These are phyloP conservation scores for Taurulus bubalis DNA, from an alignment of 2,113 vertebrate species.

Conservation along the genomic window DNA sequence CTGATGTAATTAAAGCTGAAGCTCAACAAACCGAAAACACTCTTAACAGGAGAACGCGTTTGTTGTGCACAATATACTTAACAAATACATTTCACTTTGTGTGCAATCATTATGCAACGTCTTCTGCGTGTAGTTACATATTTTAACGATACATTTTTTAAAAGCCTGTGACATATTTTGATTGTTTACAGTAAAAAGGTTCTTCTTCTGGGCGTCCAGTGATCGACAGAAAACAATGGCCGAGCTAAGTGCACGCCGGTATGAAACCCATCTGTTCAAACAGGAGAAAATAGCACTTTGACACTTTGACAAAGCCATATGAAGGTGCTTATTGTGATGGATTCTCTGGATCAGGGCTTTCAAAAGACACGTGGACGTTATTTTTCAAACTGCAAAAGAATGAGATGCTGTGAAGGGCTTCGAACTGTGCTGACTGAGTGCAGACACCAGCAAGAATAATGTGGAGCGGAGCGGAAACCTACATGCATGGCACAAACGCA, in stretches of 20 bases:
- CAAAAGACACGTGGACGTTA: background rate
- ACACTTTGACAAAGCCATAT: conserved; percentile 38
- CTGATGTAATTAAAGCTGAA: background rate
- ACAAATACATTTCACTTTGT: background rate
- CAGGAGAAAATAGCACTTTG: background rate
- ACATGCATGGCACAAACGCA: conserved; percentile 36
- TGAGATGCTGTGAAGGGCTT: conserved; percentile 3
- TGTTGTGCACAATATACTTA: background rate
- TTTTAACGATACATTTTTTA: background rate
- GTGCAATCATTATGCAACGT: background rate
- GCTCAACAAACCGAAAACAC: background rate
- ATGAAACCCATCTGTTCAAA: conserved; percentile 11
- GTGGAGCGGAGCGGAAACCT: conserved; percentile 24
- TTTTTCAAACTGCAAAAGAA: conserved; percentile 8
- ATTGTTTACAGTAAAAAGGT: background rate
- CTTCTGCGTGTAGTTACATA: background rate
- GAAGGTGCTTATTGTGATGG: conserved; percentile 46
- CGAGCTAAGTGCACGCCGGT: background rate
- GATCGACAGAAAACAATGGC: background rate
- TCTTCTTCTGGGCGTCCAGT: background rate
- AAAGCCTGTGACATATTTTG: background rate
- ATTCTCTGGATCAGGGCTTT: conserved; percentile 34
- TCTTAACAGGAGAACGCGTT: background rate
- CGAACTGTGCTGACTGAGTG: conserved; percentile 46
- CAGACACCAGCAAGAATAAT: conserved; percentile 36